Evolutionary conservation across 2,797 vertebrate species (phyloP).

Genomic region (Anas flavirostris): DNA sequence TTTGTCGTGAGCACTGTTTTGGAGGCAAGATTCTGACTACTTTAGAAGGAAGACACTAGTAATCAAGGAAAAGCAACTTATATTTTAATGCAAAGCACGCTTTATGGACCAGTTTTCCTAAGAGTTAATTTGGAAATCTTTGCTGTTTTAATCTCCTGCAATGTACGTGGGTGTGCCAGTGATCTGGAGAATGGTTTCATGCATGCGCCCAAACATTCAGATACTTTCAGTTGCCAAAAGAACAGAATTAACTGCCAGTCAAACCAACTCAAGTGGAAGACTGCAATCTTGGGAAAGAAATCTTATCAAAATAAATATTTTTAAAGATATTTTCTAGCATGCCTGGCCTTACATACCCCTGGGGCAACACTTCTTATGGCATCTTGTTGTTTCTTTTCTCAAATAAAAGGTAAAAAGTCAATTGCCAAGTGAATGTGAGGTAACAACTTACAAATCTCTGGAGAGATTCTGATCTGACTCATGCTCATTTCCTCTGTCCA

Average conservation of each 20-base stretch:
- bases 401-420: background rate
- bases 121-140: background rate
- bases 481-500: background rate
- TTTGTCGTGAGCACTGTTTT: background rate
- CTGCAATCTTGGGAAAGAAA: background rate
- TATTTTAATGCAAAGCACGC: background rate
- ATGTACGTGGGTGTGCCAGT: background rate
- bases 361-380: background rate
- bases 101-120: background rate
- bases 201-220: background rate
- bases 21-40: background rate
- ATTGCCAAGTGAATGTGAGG: background rate
- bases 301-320: background rate
- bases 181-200: background rate
- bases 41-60: background rate
- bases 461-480: background rate
- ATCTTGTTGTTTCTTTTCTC: background rate
- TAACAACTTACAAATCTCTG: background rate
- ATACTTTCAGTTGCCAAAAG: background rate
- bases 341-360: background rate
- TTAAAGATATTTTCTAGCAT: background rate
- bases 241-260: background rate
- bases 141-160: background rate
- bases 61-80: background rate
- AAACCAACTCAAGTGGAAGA: conserved; percentile 16